Base-by-base conservation (phyloP, 2,888 invertebrate species). In the Endomychus coccineus region DNA sequence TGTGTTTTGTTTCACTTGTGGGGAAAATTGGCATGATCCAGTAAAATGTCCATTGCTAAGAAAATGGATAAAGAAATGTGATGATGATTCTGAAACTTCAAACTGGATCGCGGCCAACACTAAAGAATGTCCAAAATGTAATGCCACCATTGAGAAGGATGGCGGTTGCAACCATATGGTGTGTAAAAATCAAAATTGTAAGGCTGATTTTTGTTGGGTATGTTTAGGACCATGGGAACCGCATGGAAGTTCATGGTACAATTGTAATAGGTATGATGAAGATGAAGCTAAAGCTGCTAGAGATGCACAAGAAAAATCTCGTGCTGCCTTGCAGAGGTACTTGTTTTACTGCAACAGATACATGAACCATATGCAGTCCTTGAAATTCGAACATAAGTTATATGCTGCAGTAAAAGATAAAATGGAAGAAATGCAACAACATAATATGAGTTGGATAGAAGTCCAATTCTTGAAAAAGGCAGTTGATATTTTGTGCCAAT, bases 51-150 rank as follows among this genome's bases (percentile, higher is more conserved):
- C 81, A 39, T 77, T 95, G 63, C 76, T 98, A 11, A 83, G 80
- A 59, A 88, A 86, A 66, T 98, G 98, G 98, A 90, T 96, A 48
- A 97, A 96, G 70, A 98, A 98, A 68, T 97, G 96, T 69, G 95
- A 94, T 66, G 97, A 98, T 63, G 98, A 98, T 69, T 94, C 94
- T 3, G 97, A 97, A 70, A 98, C 98, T 31, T 94, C 95, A 2
- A 98, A 97, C 64, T 98, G 98, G 98, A 95, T 98, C 57, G 95
- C 95, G 34, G 97, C 97, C 14, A 97, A 98, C 69, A 98, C 98
- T 16, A 98, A 98, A 72, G 96, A 97, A 70, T 97, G 97, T 66
- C 97, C 98, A 11, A 94, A 91, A 67, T 98, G 98, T 68, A 91
- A 92, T 67, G 95, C 94, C 21, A 90, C 89, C 7, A 91, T 91